Evolutionary conservation across 2,113 vertebrate genomes (phyloP).

Genomic region (Hoplias malabaricus): DNA sequence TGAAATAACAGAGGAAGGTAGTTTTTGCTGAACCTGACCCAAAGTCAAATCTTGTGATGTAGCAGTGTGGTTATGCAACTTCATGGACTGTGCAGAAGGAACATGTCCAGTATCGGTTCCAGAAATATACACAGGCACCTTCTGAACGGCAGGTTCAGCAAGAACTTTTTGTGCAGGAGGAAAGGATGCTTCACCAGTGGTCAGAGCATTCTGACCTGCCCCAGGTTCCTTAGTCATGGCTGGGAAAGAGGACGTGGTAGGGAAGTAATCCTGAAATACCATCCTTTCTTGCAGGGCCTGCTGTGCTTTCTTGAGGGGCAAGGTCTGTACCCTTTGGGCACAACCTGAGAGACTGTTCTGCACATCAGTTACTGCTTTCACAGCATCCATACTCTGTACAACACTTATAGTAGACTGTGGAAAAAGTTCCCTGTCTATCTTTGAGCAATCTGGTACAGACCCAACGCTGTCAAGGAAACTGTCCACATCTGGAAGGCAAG

Average conservation of each 20-base stretch:
- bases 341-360: background rate
- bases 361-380: background rate
- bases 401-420: background rate
- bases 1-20: background rate
- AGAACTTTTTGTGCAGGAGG: slow-evolving; percentile 5
- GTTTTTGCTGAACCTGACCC: background rate
- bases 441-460: slow-evolving; percentile 26
- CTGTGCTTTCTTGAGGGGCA: background rate
- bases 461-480: background rate
- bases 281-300: background rate
- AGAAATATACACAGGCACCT: slow-evolving; percentile 20
- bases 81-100: background rate
- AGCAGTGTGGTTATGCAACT: background rate
- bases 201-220: background rate
- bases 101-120: background rate
- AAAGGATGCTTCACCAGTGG: slow-evolving; percentile 3
- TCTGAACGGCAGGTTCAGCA: slow-evolving; percentile 19
- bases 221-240: background rate
- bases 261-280: slow-evolving; percentile 4
- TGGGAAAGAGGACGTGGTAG: slow-evolving; percentile 2
- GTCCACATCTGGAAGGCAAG: slow-evolving; percentile 23
- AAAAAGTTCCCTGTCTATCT: background rate
- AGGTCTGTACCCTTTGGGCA: background rate
- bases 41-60: background rate
- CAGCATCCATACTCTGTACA: background rate